Conservation (phyloP, 2,888 invertebrate species). For the Campopleginae sp. region DNA sequence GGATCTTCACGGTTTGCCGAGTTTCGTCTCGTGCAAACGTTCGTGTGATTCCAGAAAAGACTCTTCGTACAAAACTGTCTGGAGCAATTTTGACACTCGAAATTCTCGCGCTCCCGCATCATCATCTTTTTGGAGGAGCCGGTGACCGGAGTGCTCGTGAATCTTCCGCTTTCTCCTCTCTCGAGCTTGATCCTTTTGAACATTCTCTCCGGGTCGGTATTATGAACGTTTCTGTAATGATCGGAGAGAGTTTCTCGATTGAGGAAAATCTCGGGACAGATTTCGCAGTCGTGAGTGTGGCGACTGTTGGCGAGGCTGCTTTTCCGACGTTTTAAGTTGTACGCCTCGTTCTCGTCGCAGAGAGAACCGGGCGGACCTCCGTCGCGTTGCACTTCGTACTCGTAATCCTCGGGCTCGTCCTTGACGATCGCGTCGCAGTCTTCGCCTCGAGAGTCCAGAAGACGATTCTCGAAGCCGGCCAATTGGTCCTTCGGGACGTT, state of each 20-base stretch:
- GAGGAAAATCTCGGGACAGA: slow-evolving; percentile 82
- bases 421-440: slow-evolving; percentile 77
- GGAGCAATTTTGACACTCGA: slow-evolving; percentile 80
- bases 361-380: background rate
- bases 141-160: background rate
- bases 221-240: slow-evolving; percentile 81
- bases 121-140: slow-evolving; percentile 69
- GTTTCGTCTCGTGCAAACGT: slow-evolving; percentile 74
- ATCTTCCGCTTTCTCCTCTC: background rate
- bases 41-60: slow-evolving; percentile 80
- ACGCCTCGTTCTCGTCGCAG: slow-evolving; percentile 6
- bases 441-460: slow-evolving; percentile 74
- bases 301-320: slow-evolving; percentile 71
- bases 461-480: slow-evolving; percentile 78
- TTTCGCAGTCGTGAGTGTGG: slow-evolving; percentile 81
- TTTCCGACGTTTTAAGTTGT: slow-evolving; percentile 74
- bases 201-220: slow-evolving; percentile 78
- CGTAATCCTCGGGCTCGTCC: slow-evolving; percentile 81
- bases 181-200: slow-evolving; percentile 75
- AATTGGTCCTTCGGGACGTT: slow-evolving; percentile 82
- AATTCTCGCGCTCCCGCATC: slow-evolving; percentile 76
- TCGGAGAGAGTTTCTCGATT: slow-evolving; percentile 78
- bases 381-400: slow-evolving; percentile 76
- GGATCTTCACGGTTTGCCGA: slow-evolving; percentile 38
- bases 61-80: slow-evolving; percentile 81